Percentiles rank a stretch among this genome's conserved stretches.
phyloP scores from a whole-genome alignment of 2,797 vertebrate genomes.

The Gambelia wislizenii region DNA sequence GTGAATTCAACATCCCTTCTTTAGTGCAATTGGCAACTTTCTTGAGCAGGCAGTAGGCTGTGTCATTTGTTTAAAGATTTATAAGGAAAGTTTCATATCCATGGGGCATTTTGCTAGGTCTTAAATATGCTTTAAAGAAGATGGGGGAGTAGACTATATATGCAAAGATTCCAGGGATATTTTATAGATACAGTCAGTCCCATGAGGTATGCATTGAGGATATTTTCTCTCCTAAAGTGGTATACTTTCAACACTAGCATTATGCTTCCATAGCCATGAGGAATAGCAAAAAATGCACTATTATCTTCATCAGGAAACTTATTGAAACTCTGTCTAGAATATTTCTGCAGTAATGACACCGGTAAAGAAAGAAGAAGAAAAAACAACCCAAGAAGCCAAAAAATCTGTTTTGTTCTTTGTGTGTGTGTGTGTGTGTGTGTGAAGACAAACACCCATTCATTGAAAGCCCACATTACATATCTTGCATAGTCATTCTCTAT shows the following conservation, averaged over 20 bases:
- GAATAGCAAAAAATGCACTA: constrained; percentile 37
- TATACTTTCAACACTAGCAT: constrained; percentile 28
- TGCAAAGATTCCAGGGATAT: constrained; percentile 32
- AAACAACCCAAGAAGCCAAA: no score
- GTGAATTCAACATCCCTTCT: constrained; percentile 53
- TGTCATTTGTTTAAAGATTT: constrained; percentile 71
- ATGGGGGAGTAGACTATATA: constrained; percentile 55
- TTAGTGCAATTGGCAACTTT: constrained; percentile 49
- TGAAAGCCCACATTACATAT: neutral
- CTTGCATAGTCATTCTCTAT: neutral
- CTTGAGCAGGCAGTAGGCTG: constrained; percentile 56
- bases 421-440: no score
- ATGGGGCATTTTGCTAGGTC: constrained; percentile 65
- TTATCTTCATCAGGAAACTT: constrained; percentile 47
- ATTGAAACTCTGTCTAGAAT: constrained; percentile 33
- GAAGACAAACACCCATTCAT: neutral
- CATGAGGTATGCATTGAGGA: constrained; percentile 43
- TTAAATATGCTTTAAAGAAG: constrained; percentile 68
- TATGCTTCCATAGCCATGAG: constrained; percentile 36
- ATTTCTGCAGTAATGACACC: constrained; percentile 30
- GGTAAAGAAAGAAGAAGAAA: neutral
- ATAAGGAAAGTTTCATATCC: constrained; percentile 62
- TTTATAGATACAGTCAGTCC: constrained; percentile 54
- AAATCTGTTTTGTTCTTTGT: no score
- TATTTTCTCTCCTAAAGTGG: constrained; percentile 36